phyloP scores from a whole-genome alignment of 2,113 vertebrate genomes.

The Motacilla alba region DNA sequence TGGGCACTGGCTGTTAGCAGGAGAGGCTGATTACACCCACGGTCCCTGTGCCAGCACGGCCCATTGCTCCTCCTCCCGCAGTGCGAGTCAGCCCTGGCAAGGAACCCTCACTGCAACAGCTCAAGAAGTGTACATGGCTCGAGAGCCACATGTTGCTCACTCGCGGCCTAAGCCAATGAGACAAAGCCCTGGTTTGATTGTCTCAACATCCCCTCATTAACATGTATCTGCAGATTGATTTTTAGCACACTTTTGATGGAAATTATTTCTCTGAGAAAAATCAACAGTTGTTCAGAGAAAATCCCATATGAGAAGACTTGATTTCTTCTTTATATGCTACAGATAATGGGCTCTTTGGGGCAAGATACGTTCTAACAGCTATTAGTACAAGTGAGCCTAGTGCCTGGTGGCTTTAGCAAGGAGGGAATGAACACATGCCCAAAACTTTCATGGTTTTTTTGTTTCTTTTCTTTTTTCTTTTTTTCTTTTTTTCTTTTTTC shows the following conservation, averaged over 20 bases:
- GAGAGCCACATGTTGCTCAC: constrained; percentile 13
- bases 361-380: neutral
- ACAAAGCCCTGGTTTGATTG: neutral
- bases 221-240: neutral
- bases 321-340: neutral
- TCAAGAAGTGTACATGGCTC: constrained; percentile 1
- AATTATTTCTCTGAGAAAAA: constrained; percentile 6
- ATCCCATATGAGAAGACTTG: neutral
- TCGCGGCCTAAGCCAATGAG: neutral
- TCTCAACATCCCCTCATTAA: neutral
- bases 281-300: neutral
- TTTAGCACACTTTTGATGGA: neutral
- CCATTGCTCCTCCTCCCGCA: neutral
- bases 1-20: neutral
- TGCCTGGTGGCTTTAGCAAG: neutral
- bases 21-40: neutral
- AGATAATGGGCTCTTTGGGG: neutral
- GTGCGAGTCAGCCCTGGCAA: neutral
- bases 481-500: too few relatives aligned
- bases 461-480: accelerated
- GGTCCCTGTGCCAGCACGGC: constrained; percentile 23
- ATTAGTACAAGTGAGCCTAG: neutral
- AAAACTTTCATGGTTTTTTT: neutral
- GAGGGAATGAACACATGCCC: neutral
- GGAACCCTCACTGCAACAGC: neutral